Conservation (phyloP, 2,113 vertebrate genomes). For the Enhydra lutris region DNA sequence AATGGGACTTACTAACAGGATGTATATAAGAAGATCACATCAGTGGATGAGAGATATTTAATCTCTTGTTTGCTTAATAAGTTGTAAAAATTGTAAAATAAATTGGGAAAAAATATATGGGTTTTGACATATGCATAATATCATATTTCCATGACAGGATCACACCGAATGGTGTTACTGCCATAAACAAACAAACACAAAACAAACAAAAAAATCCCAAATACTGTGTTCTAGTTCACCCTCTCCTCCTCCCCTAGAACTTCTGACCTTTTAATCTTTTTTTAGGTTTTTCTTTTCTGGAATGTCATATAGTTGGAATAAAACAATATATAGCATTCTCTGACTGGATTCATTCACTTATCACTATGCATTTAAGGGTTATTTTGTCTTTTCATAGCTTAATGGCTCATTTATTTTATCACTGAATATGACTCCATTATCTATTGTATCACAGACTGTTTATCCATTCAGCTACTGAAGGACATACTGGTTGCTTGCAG, state of each 20-base stretch:
- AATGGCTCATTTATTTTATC: neutral
- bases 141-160: neutral
- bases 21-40: constrained; percentile 56
- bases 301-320: neutral
- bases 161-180: neutral
- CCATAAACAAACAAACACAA: neutral
- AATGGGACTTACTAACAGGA: neutral
- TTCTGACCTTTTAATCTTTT: neutral
- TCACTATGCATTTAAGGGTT: neutral
- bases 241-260: neutral
- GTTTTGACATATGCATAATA: neutral
- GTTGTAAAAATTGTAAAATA: constrained; percentile 60
- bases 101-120: constrained; percentile 8
- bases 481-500: neutral
- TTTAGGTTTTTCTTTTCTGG: neutral
- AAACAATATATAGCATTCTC: neutral
- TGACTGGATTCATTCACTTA: neutral
- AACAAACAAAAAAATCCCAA: neutral
- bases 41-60: constrained; percentile 23
- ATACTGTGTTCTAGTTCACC: neutral
- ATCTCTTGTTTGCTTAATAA: constrained; percentile 44
- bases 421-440: neutral
- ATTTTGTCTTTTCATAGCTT: neutral
- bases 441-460: neutral
- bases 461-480: neutral